These are phyloP conservation scores for Wiebesia pumilae DNA, from an alignment of 1,140 invertebrate genomes.

Conservation along the genomic window DNA sequence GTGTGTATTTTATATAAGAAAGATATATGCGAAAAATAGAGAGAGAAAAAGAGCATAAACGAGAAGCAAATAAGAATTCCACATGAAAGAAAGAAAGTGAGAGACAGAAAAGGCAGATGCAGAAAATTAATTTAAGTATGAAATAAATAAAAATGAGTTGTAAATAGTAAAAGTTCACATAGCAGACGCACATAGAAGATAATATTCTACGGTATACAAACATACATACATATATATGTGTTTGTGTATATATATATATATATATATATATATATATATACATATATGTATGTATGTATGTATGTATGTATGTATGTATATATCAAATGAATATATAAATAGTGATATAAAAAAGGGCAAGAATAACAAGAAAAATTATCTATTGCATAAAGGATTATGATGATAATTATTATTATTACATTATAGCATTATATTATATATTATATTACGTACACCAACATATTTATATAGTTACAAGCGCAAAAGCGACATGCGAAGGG, in stretches of 20 bases:
- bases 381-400: constrained; percentile 61
- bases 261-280: constrained; percentile 50
- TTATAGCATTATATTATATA: constrained; percentile 25
- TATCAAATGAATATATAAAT: constrained; percentile 55
- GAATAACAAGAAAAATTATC: constrained; percentile 38
- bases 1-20: constrained; percentile 7
- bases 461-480: constrained; percentile 58
- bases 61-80: neutral
- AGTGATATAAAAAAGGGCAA: constrained; percentile 53
- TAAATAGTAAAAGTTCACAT: constrained; percentile 63
- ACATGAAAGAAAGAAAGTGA: constrained; percentile 50
- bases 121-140: constrained; percentile 36
- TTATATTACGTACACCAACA: constrained; percentile 55
- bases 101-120: constrained; percentile 9
- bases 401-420: constrained; percentile 43
- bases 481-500: neutral
- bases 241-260: constrained; percentile 47
- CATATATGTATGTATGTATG: constrained; percentile 44
- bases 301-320: neutral
- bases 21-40: neutral
- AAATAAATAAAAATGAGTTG: constrained; percentile 59
- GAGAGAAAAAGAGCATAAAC: neutral
- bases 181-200: constrained; percentile 57
- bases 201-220: constrained; percentile 64
- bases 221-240: too few species aligned